Evolutionary conservation across 2,888 invertebrate species (phyloP), one percentile per base, ranked within the genome.

Genomic region (Corbicula japonica): DNA sequence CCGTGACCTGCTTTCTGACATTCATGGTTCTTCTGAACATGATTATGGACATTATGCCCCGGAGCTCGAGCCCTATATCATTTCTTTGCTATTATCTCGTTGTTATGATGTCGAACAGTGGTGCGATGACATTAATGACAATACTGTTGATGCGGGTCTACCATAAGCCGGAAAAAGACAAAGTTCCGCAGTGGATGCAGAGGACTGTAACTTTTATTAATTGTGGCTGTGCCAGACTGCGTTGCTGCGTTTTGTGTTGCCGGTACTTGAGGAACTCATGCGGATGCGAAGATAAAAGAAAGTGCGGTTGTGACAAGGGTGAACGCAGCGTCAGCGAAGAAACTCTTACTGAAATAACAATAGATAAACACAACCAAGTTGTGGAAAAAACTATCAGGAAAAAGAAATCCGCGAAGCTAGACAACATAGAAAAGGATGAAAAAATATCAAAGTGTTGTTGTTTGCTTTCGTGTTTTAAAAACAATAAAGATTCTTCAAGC

Each of bases 31-130:
- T 82, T 21, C 34, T 82, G 48, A 82, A 82, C 41, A 82, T 82
- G 82, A 82, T 82, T 18, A 82, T 82, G 82, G 82, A 82, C 44
- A 82, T 82, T 28, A 75, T 82, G 72, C 82, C 82, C 1, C 56
- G 82, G 2, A 78, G 78, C 35, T 82, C 82, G 1, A 78, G 46
- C 41, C 82, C 82, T 1, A 82, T 82, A 34, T 78, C 82, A 12
- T 82, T 75, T 44, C 56, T 82, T 23, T 82, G 82, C 46, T 82
- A 75, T 48, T 82, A 82, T 41, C 72, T 78, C 15, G 82, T 82
- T 10, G 75, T 78, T 1, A 82, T 82, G 82, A 82, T 82, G 82
- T 52, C 69, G 23, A 78, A 65, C 61, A 82, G 82, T 30, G 82
- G 82, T 10, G 78, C 69, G 1, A 82, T 78, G 82, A 82, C 82